These are phyloP conservation scores for Olivierus martensii DNA, from an alignment of 1,140 invertebrate genomes.

Conservation along the genomic window DNA sequence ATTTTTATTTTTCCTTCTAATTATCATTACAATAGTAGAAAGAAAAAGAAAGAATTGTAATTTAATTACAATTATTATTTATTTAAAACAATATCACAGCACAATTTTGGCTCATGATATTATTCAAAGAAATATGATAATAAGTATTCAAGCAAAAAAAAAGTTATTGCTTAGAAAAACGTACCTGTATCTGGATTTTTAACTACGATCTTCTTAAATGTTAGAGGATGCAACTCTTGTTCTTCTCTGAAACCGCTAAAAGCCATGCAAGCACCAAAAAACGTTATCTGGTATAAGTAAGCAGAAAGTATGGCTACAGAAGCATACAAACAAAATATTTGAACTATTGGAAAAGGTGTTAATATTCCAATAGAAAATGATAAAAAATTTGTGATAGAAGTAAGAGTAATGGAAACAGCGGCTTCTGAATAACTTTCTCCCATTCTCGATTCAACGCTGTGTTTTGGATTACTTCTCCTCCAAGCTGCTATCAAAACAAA, in stretches of 20 bases:
- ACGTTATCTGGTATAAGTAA: slow-evolving; percentile 86
- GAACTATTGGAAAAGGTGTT: slow-evolving; percentile 83
- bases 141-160: no score
- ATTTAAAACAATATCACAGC: no score
- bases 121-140: no score
- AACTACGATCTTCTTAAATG: no score
- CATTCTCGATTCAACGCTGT: slow-evolving; percentile 35
- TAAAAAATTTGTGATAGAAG: slow-evolving; percentile 34
- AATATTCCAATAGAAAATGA: slow-evolving; percentile 48
- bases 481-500: slow-evolving; percentile 32
- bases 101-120: no score
- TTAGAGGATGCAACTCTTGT: no score
- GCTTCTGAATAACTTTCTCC: slow-evolving; percentile 31
- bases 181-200: no score
- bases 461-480: slow-evolving; percentile 25
- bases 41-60: no score
- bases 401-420: slow-evolving; percentile 35
- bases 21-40: no score
- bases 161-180: no score
- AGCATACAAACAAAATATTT: slow-evolving; percentile 92
- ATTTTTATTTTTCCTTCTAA: no score
- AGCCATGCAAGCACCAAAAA: slow-evolving; percentile 85
- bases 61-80: no score
- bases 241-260: slow-evolving; percentile 45
- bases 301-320: slow-evolving; percentile 81